Evolutionary conservation across 1,140 invertebrate genomes (phyloP).

Genomic region (Cydia amplana): DNA sequence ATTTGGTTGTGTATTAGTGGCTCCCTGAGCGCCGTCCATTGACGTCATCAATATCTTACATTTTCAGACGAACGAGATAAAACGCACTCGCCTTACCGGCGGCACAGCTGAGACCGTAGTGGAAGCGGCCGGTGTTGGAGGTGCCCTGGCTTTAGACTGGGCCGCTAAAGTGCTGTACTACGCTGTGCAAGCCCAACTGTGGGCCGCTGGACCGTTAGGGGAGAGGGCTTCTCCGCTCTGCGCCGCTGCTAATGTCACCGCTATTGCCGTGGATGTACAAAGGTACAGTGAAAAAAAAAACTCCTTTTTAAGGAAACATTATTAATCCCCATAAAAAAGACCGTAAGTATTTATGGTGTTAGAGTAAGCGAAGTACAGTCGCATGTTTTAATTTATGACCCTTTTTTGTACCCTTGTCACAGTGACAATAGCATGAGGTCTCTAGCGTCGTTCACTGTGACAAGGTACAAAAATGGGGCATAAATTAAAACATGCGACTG

Average conservation of each 20-base stretch:
- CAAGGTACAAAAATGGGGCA: too few relatives aligned
- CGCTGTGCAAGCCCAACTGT: conserved; percentile 61
- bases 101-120: conserved; percentile 83
- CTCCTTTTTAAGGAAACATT: background rate
- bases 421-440: too few relatives aligned
- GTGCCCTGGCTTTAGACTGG: conserved; percentile 87
- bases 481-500: too few relatives aligned
- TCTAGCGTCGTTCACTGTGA: too few relatives aligned
- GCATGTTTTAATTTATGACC: too few relatives aligned
- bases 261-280: conserved; percentile 84
- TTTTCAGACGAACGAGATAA: conserved; percentile 84
- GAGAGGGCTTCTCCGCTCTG: conserved; percentile 82
- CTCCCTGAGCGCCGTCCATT: too few relatives aligned
- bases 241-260: conserved; percentile 59
- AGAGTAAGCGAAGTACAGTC: too few relatives aligned
- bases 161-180: conserved; percentile 87
- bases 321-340: too few relatives aligned
- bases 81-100: conserved; percentile 84
- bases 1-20: too few relatives aligned
- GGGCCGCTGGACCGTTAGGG: conserved; percentile 86
- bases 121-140: conserved; percentile 86
- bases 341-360: too few relatives aligned
- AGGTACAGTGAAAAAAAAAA: conserved; percentile 52
- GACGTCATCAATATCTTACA: background rate
- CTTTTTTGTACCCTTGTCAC: too few relatives aligned